phyloP scores from a whole-genome alignment of 2,888 invertebrate genomes.

The Brachypalpus laphriformis region DNA sequence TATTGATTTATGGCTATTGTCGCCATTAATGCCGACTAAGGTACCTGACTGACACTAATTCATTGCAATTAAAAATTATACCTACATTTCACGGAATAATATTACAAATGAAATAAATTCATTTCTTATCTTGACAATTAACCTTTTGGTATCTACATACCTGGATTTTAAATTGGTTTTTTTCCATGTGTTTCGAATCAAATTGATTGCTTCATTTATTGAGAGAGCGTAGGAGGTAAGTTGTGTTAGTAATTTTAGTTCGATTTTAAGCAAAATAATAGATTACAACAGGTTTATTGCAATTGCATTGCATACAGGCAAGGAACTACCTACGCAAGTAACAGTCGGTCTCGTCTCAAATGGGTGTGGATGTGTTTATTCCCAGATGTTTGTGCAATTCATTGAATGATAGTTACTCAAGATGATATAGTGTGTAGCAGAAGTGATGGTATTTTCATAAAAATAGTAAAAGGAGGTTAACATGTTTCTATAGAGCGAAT shows the following conservation, averaged over 20 bases:
- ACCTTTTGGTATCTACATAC: constrained; percentile 26
- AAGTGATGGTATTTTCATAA: too few relatives aligned
- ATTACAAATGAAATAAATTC: constrained; percentile 68
- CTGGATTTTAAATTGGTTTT: neutral
- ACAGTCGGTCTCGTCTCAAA: too few relatives aligned
- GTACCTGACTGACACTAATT: constrained; percentile 65
- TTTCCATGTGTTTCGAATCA: neutral
- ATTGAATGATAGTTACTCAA: too few relatives aligned
- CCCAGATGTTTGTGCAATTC: too few relatives aligned
- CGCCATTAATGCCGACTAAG: constrained; percentile 52
- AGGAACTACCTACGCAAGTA: too few relatives aligned
- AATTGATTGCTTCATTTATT: neutral
- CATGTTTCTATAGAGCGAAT: too few relatives aligned
- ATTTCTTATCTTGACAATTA: constrained; percentile 71
- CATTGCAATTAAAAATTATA: constrained; percentile 58
- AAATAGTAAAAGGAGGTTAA: too few relatives aligned
- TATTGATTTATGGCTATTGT: constrained; percentile 64
- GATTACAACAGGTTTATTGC: neutral
- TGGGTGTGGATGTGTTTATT: too few relatives aligned
- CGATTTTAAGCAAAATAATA: neutral
- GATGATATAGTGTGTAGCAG: too few relatives aligned
- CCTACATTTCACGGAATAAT: constrained; percentile 61
- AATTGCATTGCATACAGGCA: neutral
- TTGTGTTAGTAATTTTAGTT: neutral
- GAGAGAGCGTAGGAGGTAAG: neutral